Evolutionary conservation across 2,888 invertebrate genomes (phyloP).

Genomic region (Willowsia nigromaculata): DNA sequence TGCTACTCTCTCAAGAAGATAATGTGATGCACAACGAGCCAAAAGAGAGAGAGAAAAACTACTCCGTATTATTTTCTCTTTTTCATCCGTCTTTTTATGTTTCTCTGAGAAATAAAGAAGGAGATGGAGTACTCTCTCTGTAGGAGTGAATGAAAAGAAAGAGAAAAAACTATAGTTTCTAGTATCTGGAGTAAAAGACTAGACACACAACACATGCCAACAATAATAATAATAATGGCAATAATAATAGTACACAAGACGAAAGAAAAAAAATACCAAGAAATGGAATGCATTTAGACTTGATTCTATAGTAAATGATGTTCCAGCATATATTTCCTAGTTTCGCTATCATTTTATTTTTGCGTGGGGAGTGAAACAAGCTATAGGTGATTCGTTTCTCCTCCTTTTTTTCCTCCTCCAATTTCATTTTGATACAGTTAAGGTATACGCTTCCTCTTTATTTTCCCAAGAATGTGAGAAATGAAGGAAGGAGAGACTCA

Average conservation of each 20-base stretch:
- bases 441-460: constrained; percentile 38
- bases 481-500: not conserved
- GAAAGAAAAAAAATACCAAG: not conserved
- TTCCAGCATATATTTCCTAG: not conserved
- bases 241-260: constrained; percentile 61
- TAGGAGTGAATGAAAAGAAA: constrained; percentile 43
- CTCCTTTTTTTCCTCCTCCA: constrained; percentile 32
- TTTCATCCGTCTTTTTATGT: not conserved
- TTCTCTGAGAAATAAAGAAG: constrained; percentile 5
- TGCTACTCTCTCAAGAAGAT: constrained; percentile 35
- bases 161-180: not conserved
- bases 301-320: not conserved
- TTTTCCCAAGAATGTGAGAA: constrained; percentile 38
- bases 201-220: constrained; percentile 32
- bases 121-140: not conserved
- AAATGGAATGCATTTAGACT: not conserved
- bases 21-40: constrained; percentile 65
- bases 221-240: constrained; percentile 62
- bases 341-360: not conserved
- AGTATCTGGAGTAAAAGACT: not conserved
- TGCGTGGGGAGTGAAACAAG: not conserved
- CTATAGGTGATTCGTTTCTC: constrained; percentile 41
- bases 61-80: constrained; percentile 53
- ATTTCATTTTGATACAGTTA: constrained; percentile 39
- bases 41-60: constrained; percentile 41